phyloP scores from a whole-genome alignment of 1,140 invertebrate genomes.

The Drosophila obscura region DNA sequence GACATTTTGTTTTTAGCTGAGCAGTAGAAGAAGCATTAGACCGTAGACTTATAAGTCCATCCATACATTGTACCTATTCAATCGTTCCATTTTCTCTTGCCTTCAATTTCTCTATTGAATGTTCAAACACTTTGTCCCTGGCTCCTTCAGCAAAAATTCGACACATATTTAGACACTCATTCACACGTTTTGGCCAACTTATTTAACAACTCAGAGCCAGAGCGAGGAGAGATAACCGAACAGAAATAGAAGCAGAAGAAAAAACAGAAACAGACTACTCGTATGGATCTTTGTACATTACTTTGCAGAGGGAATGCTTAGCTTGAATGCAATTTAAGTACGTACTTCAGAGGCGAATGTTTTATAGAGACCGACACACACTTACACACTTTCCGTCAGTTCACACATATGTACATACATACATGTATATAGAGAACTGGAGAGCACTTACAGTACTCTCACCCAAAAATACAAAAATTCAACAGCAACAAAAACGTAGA shows the following conservation, averaged over 20 bases:
- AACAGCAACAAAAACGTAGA: slow-evolving; percentile 27
- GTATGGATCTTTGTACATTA: slow-evolving; percentile 69
- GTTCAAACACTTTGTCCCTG: background rate
- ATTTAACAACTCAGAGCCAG: slow-evolving; percentile 69
- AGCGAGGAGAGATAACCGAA: background rate
- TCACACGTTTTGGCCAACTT: slow-evolving; percentile 76
- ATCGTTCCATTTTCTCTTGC: background rate
- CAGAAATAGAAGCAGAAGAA: slow-evolving; percentile 19
- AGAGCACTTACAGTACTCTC: slow-evolving; percentile 50
- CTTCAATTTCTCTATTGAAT: slow-evolving; percentile 14
- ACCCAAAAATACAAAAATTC: slow-evolving; percentile 25
- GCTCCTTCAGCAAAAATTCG: slow-evolving; percentile 42
- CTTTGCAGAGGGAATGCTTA: slow-evolving; percentile 54
- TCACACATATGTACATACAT: background rate
- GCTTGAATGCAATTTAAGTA: slow-evolving; percentile 81
- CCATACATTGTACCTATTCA: background rate
- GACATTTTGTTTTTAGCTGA: background rate
- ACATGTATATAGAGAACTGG: background rate
- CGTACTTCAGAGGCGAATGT: slow-evolving; percentile 77
- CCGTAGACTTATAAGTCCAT: background rate
- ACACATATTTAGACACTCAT: slow-evolving; percentile 76
- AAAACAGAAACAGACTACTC: slow-evolving; percentile 20
- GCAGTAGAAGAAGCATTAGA: background rate
- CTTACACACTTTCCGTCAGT: slow-evolving; percentile 37
- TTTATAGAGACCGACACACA: slow-evolving; percentile 72